phyloP scores from a whole-genome alignment of 37 sponge, comb jelly and placozoan species.

The Geodia barretti region DNA sequence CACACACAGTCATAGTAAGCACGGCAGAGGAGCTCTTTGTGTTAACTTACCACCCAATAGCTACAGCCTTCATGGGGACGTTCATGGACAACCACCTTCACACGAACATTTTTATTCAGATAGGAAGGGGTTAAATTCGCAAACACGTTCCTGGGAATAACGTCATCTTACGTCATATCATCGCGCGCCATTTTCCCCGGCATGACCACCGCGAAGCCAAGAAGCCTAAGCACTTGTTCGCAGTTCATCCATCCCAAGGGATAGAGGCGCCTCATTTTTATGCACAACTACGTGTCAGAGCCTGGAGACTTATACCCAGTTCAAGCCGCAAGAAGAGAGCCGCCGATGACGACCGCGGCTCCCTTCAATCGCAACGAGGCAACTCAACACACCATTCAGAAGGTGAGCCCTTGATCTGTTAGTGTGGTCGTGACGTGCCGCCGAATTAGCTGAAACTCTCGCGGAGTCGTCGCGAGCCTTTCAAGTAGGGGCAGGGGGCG shows the following conservation, averaged over 20 bases:
- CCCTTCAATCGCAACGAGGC: constrained; percentile 13
- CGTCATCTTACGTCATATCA: not conserved
- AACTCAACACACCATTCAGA: constrained; percentile 24
- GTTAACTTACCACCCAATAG: constrained; percentile 53
- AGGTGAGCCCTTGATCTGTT: constrained; percentile 14
- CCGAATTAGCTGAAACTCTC: no score
- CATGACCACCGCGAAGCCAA: constrained; percentile 10
- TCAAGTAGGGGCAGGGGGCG: no score
- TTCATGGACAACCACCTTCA: not conserved
- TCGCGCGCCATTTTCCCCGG: not conserved
- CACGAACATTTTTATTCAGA: not conserved
- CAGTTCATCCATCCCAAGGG: not conserved
- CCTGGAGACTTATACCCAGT: no score
- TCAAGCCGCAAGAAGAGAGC: not conserved
- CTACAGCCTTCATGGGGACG: constrained; percentile 50
- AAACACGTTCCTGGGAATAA: no score
- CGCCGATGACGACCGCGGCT: not conserved
- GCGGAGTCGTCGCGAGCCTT: no score
- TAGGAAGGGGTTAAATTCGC: no score
- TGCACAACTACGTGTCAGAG: not conserved
- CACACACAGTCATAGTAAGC: not conserved
- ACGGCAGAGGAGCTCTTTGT: not conserved
- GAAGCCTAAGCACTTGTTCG: not conserved
- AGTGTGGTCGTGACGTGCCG: no score
- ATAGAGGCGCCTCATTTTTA: not conserved